A percentile compares a stretch with the other conserved stretches of the same genome.
phyloP scores from a whole-genome alignment of 2,888 invertebrate genomes.

The Pristionchus arcanus region DNA sequence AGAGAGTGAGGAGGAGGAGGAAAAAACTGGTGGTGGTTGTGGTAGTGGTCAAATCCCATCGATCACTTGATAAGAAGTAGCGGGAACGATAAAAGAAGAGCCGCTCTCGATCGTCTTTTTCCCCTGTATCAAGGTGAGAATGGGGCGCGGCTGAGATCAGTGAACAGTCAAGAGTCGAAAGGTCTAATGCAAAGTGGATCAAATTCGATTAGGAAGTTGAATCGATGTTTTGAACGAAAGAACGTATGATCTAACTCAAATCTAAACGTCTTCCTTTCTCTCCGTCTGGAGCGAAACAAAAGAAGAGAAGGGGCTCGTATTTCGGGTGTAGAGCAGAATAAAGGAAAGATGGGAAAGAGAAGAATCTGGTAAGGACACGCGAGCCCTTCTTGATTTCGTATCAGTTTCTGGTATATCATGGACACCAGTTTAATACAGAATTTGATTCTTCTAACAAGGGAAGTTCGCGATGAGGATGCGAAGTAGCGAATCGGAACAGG shows the following conservation, averaged over 20 bases:
- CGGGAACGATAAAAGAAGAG: slow-evolving; percentile 7
- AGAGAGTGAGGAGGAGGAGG: not conserved
- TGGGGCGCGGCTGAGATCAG: not conserved
- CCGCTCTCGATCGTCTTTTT: not conserved
- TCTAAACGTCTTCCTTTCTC: slow-evolving; percentile 7
- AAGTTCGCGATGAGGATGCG: too few relatives aligned
- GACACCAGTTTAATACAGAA: not conserved
- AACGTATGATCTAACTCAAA: not conserved
- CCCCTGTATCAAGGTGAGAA: slow-evolving; percentile 8
- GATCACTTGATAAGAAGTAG: slow-evolving; percentile 49
- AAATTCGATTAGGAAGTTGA: not conserved
- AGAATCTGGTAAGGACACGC: not conserved
- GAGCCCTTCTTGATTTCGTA: not conserved
- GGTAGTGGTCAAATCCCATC: slow-evolving; percentile 43
- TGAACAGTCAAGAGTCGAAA: slow-evolving; percentile 8
- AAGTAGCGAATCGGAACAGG: too few relatives aligned
- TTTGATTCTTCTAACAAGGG: not conserved
- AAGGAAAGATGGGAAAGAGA: slow-evolving; percentile 6
- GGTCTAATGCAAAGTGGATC: not conserved
- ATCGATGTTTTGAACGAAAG: not conserved
- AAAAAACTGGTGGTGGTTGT: slow-evolving; percentile 40
- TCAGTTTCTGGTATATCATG: not conserved
- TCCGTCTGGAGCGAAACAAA: slow-evolving; percentile 18
- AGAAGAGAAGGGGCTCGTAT: not conserved
- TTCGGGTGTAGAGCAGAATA: slow-evolving; percentile 40